Percentiles rank a stretch among this genome's conserved stretches.
phyloP scores from a whole-genome alignment of 2,888 invertebrate species.

The Catocala nupta region DNA sequence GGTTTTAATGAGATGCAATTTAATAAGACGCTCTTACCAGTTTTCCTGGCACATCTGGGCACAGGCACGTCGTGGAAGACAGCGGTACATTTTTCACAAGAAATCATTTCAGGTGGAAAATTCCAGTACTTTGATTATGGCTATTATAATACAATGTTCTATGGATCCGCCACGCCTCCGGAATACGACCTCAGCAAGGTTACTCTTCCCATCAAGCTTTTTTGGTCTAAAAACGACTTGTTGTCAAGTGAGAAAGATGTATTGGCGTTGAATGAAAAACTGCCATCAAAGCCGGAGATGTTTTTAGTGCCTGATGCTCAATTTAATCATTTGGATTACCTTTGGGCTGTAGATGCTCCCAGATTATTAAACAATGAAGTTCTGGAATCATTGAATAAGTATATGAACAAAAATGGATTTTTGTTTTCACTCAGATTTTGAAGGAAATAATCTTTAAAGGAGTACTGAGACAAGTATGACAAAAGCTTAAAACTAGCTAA shows the following conservation, averaged over 20 bases:
- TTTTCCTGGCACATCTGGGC: slow-evolving; percentile 90
- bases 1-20: slow-evolving; percentile 91
- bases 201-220: slow-evolving; percentile 88
- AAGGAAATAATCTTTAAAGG: slow-evolving; percentile 2
- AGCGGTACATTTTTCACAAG: slow-evolving; percentile 90
- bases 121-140: slow-evolving; percentile 92
- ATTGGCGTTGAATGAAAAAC: slow-evolving; percentile 72
- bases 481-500: too few species aligned
- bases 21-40: slow-evolving; percentile 90
- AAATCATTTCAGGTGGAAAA: slow-evolving; percentile 81
- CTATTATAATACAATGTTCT: slow-evolving; percentile 84
- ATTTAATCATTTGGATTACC: slow-evolving; percentile 92
- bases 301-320: slow-evolving; percentile 87
- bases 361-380: slow-evolving; percentile 87
- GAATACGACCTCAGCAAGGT: slow-evolving; percentile 88
- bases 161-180: slow-evolving; percentile 87
- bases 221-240: slow-evolving; percentile 91
- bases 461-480: neutral
- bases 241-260: slow-evolving; percentile 90
- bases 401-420: slow-evolving; percentile 29
- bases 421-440: slow-evolving; percentile 30
- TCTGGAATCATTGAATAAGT: slow-evolving; percentile 61
- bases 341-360: slow-evolving; percentile 89
- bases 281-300: slow-evolving; percentile 82
- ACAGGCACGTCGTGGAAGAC: slow-evolving; percentile 93